Percentiles rank a stretch among this genome's conserved stretches.
These are phyloP conservation scores for Apodemia zela DNA, from an alignment of 2,888 invertebrate genomes.

Conservation along the genomic window DNA sequence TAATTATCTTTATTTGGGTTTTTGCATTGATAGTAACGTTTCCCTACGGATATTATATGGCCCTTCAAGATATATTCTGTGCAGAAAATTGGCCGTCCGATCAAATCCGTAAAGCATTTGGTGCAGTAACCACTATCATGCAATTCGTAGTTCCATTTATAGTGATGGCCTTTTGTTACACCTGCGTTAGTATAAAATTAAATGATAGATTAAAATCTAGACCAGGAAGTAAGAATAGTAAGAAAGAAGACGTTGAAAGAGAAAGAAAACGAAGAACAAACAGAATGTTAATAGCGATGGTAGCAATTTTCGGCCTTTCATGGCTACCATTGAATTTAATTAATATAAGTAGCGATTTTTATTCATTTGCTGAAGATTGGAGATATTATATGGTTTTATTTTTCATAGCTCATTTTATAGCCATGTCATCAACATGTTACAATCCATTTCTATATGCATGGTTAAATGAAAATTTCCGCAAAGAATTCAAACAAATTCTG, in stretches of 20 bases:
- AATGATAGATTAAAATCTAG: constrained; percentile 86
- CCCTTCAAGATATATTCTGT: constrained; percentile 79
- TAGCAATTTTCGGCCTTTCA: constrained; percentile 91
- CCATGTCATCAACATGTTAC: constrained; percentile 97
- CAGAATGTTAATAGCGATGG: constrained; percentile 95
- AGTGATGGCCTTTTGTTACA: constrained; percentile 92
- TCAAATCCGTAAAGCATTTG: constrained; percentile 85
- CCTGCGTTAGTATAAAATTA: constrained; percentile 88
- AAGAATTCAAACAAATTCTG: constrained; percentile 90
- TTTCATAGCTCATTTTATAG: constrained; percentile 90
- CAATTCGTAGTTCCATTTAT: constrained; percentile 94
- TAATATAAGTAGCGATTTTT: constrained; percentile 87
- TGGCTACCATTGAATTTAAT: constrained; percentile 92
- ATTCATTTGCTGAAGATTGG: constrained; percentile 82
- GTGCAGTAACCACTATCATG: constrained; percentile 88
- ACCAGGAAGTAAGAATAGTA: constrained; percentile 86
- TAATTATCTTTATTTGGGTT: constrained; percentile 91
- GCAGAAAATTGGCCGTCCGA: constrained; percentile 91
- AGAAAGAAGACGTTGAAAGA: constrained; percentile 88
- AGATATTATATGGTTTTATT: constrained; percentile 88
- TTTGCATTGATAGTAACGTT: constrained; percentile 89
- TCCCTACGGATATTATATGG: constrained; percentile 92
- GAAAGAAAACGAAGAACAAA: constrained; percentile 90
- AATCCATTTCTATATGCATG: constrained; percentile 97
- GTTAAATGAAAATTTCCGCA: constrained; percentile 96